A percentile compares a stretch with the other conserved stretches of the same genome.
These are phyloP conservation scores for Lasius fuliginosus DNA, from an alignment of 2,888 invertebrate genomes.

Conservation along the genomic window DNA sequence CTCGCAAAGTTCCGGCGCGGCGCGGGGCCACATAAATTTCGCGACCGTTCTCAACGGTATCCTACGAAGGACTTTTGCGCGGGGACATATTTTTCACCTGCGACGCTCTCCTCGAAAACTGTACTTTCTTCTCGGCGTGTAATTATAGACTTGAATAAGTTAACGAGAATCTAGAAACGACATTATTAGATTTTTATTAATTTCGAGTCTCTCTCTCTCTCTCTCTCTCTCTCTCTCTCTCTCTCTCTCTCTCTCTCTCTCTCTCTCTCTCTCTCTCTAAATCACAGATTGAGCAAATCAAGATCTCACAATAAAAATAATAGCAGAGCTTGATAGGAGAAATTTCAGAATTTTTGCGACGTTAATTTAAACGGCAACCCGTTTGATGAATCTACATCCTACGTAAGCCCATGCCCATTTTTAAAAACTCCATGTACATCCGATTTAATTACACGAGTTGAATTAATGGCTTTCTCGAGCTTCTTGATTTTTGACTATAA, in stretches of 20 bases:
- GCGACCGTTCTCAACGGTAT: slow-evolving; percentile 20
- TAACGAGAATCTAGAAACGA: neutral
- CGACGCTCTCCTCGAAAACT: slow-evolving; percentile 15
- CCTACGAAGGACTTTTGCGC: neutral
- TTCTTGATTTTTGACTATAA: slow-evolving; percentile 51
- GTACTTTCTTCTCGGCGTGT: neutral
- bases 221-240: neutral
- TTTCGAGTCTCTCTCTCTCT: neutral
- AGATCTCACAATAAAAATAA: neutral
- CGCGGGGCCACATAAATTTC: slow-evolving; percentile 19
- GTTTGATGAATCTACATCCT: neutral
- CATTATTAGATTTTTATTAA: slow-evolving; percentile 3
- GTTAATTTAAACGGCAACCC: neutral
- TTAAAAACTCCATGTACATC: slow-evolving; percentile 53
- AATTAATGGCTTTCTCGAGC: slow-evolving; percentile 43
- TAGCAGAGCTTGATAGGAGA: neutral
- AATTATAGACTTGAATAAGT: slow-evolving; percentile 14
- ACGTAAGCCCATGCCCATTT: neutral
- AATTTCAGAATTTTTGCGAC: neutral
- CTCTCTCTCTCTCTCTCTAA: neutral
- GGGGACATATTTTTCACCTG: slow-evolving; percentile 30
- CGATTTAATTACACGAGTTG: slow-evolving; percentile 46
- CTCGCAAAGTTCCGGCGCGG: slow-evolving; percentile 62
- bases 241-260: neutral
- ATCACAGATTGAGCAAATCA: neutral